Evolutionary conservation across 2,797 vertebrate genomes (phyloP).

Genomic region (Masticophis lateralis): DNA sequence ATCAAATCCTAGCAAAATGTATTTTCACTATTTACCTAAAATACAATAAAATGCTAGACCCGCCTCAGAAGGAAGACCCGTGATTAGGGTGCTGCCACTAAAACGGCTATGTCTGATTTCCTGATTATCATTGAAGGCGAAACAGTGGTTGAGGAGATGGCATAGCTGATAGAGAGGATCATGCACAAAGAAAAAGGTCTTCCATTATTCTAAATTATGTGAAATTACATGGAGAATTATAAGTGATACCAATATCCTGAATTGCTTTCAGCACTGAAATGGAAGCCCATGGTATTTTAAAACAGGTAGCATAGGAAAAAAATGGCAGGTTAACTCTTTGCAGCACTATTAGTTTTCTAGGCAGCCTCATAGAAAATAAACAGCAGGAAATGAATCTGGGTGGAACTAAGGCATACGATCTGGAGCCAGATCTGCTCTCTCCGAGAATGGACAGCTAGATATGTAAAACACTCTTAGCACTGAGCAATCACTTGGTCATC

Average conservation of each 20-base stretch:
- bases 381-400: not conserved
- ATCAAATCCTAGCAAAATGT: not conserved
- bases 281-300: not conserved
- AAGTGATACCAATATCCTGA: not conserved
- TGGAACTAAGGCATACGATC: not conserved
- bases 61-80: not conserved
- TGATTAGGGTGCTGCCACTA: not conserved
- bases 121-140: not conserved
- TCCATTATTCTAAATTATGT: not conserved
- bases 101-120: not conserved
- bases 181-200: not conserved
- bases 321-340: not conserved
- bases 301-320: not conserved
- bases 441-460: not conserved
- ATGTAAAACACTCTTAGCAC: not conserved
- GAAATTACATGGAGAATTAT: not conserved
- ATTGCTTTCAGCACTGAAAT: not conserved
- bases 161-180: not conserved
- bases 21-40: not conserved
- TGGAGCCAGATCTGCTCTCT: not conserved
- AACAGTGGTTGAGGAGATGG: not conserved
- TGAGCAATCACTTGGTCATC: not conserved
- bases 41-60: not conserved
- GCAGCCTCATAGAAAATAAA: not conserved
- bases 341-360: not conserved